phyloP scores from a whole-genome alignment of 2,888 invertebrate species.

The Torymus aiolomorphi region DNA sequence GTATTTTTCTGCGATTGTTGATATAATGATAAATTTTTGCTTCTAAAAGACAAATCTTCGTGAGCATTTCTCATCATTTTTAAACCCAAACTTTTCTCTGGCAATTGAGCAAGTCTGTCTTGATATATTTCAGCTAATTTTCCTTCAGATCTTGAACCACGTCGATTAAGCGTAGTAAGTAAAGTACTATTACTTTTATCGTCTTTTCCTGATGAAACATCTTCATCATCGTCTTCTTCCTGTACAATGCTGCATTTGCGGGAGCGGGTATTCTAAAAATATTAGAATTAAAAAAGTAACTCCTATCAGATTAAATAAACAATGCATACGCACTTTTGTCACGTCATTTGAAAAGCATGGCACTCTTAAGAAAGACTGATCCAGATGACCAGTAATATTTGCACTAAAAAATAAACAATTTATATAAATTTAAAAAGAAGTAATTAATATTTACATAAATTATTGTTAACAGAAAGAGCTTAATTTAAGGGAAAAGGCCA shows the following conservation, averaged over 20 bases:
- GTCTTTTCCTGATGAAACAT: constrained; percentile 80
- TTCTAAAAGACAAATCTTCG: not conserved
- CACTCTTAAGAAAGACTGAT: constrained; percentile 5
- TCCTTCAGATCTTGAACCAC: constrained; percentile 89
- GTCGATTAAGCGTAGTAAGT: constrained; percentile 78
- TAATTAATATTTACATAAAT: no score
- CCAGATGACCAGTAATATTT: not conserved
- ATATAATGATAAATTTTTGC: not conserved
- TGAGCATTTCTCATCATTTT: not conserved
- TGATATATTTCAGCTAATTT: constrained; percentile 84
- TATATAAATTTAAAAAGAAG: no score
- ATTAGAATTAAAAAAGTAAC: constrained; percentile 14
- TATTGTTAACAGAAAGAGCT: no score
- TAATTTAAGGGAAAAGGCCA: no score
- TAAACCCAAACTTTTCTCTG: constrained; percentile 76
- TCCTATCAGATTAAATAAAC: not conserved
- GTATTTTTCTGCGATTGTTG: not conserved
- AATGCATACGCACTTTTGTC: constrained; percentile 3
- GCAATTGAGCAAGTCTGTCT: constrained; percentile 79
- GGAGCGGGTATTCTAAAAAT: constrained; percentile 78
- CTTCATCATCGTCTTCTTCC: constrained; percentile 94
- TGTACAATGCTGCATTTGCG: constrained; percentile 95
- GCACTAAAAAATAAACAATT: constrained; percentile 3
- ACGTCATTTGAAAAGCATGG: constrained; percentile 13
- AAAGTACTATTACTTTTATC: constrained; percentile 75